These are phyloP conservation scores for Campoplex nolae DNA, from an alignment of 2,888 invertebrate species.

Conservation along the genomic window DNA sequence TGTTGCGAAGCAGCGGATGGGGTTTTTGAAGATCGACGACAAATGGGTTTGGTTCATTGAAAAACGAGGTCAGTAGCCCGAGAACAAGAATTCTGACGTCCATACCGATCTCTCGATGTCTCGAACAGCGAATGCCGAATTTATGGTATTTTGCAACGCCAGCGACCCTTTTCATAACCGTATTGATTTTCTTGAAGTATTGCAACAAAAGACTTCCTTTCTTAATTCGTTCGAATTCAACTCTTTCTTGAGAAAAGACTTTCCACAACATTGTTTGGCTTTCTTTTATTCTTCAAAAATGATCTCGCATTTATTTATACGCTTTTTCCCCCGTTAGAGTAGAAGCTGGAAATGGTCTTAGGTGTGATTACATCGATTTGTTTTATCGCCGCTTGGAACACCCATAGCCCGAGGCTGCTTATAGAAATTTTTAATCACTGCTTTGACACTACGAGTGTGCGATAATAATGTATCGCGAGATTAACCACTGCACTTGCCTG, in stretches of 20 bases:
- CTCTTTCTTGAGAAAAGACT: background rate
- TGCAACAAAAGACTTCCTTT: background rate
- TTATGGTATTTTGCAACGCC: constrained; percentile 34
- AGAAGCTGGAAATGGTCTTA: constrained; percentile 19
- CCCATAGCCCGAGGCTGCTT: constrained; percentile 13
- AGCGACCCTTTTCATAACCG: background rate
- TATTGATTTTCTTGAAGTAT: background rate
- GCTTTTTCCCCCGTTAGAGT: background rate
- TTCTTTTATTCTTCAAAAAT: background rate
- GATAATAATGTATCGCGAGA: constrained; percentile 50
- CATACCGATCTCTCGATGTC: constrained; percentile 12
- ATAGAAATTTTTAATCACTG: constrained; percentile 37
- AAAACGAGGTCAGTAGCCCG: constrained; percentile 75
- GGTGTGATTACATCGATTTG: constrained; percentile 42
- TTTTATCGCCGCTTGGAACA: constrained; percentile 33
- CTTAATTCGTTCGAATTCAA: background rate
- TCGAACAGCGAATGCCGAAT: constrained; percentile 15
- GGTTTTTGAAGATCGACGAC: constrained; percentile 57
- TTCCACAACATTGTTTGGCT: background rate
- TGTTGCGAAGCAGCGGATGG: constrained; percentile 37
- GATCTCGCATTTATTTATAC: background rate
- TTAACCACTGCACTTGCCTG: constrained; percentile 27
- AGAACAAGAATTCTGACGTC: constrained; percentile 17
- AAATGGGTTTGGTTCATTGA: constrained; percentile 39
- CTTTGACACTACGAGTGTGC: constrained; percentile 8